Conservation (phyloP, 1,140 invertebrate genomes). For the Yoshiicerus persimilis region DNA sequence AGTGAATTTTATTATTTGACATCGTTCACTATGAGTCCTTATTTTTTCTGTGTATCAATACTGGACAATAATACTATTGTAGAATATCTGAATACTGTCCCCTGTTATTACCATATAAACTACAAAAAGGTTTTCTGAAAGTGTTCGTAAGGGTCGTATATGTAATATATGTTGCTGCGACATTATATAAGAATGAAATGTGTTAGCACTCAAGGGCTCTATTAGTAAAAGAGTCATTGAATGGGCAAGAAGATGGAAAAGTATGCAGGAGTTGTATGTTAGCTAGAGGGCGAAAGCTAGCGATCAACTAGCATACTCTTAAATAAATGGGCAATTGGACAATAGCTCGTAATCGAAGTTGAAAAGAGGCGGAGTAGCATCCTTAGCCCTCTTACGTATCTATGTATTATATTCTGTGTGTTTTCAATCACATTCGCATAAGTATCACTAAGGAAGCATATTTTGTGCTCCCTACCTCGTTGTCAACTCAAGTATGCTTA, state of each 20-base stretch:
- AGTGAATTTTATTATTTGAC: conserved; percentile 8
- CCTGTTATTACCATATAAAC: not conserved
- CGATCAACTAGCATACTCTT: not conserved
- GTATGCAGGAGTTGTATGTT: not conserved
- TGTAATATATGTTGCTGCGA: not conserved
- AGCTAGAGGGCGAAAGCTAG: not conserved
- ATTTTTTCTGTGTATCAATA: not conserved
- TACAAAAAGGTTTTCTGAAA: no score
- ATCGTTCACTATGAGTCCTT: not conserved
- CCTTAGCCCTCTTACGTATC: not conserved
- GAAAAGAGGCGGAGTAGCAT: conserved; percentile 34
- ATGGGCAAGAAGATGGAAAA: not conserved
- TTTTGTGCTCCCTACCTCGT: not conserved
- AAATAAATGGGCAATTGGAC: conserved; percentile 32
- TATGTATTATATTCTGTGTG: not conserved
- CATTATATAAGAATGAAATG: not conserved
- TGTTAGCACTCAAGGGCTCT: conserved; percentile 12
- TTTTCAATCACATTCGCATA: not conserved
- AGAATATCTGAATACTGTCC: not conserved
- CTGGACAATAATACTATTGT: not conserved
- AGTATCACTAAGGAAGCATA: not conserved
- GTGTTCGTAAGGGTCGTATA: not conserved
- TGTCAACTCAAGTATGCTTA: not conserved
- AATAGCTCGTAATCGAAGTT: conserved; percentile 41
- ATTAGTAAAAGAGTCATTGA: not conserved